These are phyloP conservation scores for Morbakka virulenta DNA, from an alignment of 30 jellyfish, hydroid and myxozoan species.

Conservation along the genomic window DNA sequence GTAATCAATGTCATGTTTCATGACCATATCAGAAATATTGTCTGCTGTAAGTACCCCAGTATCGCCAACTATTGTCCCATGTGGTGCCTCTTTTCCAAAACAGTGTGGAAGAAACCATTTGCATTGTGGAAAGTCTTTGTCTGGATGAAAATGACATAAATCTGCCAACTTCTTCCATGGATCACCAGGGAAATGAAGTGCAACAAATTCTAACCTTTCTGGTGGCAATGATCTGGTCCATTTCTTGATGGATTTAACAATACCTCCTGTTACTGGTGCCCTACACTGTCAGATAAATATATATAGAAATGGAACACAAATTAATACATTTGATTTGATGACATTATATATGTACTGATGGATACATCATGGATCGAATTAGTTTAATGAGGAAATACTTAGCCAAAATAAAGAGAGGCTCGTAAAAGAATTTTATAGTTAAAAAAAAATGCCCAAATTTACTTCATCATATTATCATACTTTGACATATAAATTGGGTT, in stretches of 20 bases:
- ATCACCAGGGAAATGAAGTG: constrained; percentile 56
- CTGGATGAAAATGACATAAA: constrained; percentile 61
- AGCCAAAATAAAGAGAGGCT: too few relatives aligned
- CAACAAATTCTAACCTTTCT: constrained; percentile 45
- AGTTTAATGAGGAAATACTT: too few relatives aligned
- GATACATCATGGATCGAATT: constrained; percentile 72
- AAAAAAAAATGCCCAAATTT: too few relatives aligned
- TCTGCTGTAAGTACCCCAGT: constrained; percentile 26
- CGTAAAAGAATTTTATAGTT: too few relatives aligned
- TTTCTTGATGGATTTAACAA: constrained; percentile 28
- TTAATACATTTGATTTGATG: too few relatives aligned
- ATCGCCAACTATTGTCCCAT: constrained; percentile 3
- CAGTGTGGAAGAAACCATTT: constrained; percentile 57
- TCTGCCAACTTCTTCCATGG: constrained; percentile 72
- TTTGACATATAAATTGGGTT: too few relatives aligned
- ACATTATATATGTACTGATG: too few relatives aligned
- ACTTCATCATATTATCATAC: too few relatives aligned
- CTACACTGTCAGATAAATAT: too few relatives aligned
- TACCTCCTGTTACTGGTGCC: too few relatives aligned
- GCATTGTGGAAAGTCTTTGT: constrained; percentile 64
- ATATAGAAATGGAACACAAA: too few relatives aligned
- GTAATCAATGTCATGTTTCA: constrained; percentile 51
- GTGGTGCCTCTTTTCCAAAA: constrained; percentile 36
- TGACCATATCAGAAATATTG: constrained; percentile 20
- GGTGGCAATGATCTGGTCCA: constrained; percentile 44